A percentile compares a stretch with the other conserved stretches of the same genome.
These are phyloP conservation scores for Drosophila pseudotalamancana DNA, from an alignment of 2,888 invertebrate genomes.

Conservation along the genomic window DNA sequence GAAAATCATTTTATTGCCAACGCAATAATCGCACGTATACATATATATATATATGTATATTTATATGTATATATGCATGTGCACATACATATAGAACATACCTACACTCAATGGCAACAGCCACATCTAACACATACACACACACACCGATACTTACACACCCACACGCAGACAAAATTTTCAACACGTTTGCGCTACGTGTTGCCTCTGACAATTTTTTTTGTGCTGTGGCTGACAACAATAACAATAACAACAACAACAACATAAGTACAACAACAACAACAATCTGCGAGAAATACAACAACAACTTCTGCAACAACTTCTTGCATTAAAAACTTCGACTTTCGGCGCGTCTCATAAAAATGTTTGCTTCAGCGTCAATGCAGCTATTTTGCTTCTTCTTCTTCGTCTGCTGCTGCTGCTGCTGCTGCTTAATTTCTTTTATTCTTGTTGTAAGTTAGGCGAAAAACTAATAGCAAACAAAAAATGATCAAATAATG, in stretches of 20 bases:
- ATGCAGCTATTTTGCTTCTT: background rate
- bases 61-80: too few species aligned
- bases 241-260: constrained; percentile 3
- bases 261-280: constrained; percentile 7
- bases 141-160: background rate
- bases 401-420: too few species aligned
- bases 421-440: too few species aligned
- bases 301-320: constrained; percentile 12
- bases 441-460: too few species aligned
- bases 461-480: too few species aligned
- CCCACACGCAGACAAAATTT: constrained; percentile 33
- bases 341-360: background rate
- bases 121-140: background rate
- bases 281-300: constrained; percentile 3
- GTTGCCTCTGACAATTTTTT: constrained; percentile 67
- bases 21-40: constrained; percentile 54
- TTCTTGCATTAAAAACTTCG: constrained; percentile 1
- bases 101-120: too few species aligned
- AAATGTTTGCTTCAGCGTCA: background rate
- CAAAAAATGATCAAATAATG: too few species aligned
- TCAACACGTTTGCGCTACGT: constrained; percentile 65
- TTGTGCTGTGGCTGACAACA: constrained; percentile 37
- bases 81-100: too few species aligned
- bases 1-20: constrained; percentile 69
- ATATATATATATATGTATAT: too few species aligned